These are phyloP conservation scores for Noctua janthe DNA, from an alignment of 2,888 invertebrate genomes.

Conservation along the genomic window DNA sequence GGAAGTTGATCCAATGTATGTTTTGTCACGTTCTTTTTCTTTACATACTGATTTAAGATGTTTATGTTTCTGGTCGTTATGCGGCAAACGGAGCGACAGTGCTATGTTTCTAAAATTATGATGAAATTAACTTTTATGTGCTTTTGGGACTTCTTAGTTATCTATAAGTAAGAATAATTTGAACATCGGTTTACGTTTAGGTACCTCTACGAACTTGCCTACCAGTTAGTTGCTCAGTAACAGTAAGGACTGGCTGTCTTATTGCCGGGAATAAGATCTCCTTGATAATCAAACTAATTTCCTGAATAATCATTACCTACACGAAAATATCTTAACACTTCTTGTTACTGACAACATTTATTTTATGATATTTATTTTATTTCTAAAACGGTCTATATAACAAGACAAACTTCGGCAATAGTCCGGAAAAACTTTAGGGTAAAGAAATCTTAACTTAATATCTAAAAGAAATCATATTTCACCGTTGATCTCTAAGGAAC, in stretches of 20 bases:
- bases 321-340: neutral
- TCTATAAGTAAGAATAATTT: neutral
- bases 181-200: neutral
- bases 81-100: neutral
- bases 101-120: neutral
- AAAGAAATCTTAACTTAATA: constrained; percentile 58
- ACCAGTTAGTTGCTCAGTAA: neutral
- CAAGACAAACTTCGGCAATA: constrained; percentile 30
- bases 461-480: constrained; percentile 62
- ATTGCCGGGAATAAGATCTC: neutral
- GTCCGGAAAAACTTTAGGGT: constrained; percentile 41
- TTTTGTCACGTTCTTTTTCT: constrained; percentile 38
- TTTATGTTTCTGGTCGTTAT: constrained; percentile 7
- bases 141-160: neutral
- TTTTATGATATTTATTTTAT: neutral
- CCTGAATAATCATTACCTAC: neutral
- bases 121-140: neutral
- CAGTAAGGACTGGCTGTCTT: neutral
- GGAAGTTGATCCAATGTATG: constrained; percentile 24
- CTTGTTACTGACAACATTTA: too few species aligned
- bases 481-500: constrained; percentile 56
- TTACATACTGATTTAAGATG: constrained; percentile 21
- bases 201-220: neutral
- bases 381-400: constrained; percentile 17
- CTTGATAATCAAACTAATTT: neutral